Percentiles rank a stretch among this genome's conserved stretches.
phyloP scores from a whole-genome alignment of 2,797 vertebrate species.

The Craterocephalus amniculus region DNA sequence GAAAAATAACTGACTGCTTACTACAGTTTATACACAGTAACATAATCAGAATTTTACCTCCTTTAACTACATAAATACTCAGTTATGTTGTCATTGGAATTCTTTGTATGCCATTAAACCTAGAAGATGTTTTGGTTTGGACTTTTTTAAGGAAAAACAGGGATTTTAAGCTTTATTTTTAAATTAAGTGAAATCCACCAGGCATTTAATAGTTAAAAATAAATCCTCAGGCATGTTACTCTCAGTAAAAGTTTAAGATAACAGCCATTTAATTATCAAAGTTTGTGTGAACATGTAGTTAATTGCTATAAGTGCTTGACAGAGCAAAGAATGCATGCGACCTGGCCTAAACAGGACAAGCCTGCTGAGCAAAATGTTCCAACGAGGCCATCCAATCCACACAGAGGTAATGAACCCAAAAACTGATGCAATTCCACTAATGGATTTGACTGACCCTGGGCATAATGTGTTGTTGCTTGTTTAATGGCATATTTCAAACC shows the following conservation, averaged over 20 bases:
- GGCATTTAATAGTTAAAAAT: background rate
- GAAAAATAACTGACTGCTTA: background rate
- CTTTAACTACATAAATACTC: background rate
- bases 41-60: background rate
- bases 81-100: background rate
- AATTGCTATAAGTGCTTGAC: conserved; percentile 25
- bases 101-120: background rate
- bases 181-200: background rate
- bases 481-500: conserved; percentile 72
- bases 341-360: conserved; percentile 29
- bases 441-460: conserved; percentile 75
- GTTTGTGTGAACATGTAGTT: conserved; percentile 26
- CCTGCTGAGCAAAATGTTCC: conserved; percentile 49
- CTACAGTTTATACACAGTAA: background rate
- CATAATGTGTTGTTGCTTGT: conserved; percentile 71
- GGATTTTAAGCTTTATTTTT: background rate
- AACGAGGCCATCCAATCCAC: conserved; percentile 56
- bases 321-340: conserved; percentile 30
- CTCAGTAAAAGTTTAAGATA: background rate
- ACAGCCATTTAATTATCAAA: too few species aligned
- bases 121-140: background rate
- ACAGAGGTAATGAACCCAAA: conserved; percentile 78
- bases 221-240: background rate
- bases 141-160: background rate
- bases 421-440: conserved; percentile 77